phyloP scores from a whole-genome alignment of 2,797 vertebrate genomes.

The Eremophila alpestris region DNA sequence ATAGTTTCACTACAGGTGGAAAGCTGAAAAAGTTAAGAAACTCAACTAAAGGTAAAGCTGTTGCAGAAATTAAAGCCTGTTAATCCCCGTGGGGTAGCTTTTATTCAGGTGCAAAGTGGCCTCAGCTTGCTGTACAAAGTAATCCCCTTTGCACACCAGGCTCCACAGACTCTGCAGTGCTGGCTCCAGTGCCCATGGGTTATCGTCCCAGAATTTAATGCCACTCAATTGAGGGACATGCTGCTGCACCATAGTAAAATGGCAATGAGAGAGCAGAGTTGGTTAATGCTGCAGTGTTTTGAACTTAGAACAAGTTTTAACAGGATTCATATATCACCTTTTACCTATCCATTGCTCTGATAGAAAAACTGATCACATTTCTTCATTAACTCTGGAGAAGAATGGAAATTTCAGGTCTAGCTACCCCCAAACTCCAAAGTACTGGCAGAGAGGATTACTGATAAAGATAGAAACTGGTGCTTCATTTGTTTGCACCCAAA shows the following conservation, averaged over 20 bases:
- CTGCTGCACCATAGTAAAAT: background rate
- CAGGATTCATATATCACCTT: slow-evolving; percentile 13
- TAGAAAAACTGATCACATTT: slow-evolving; percentile 3
- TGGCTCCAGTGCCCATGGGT: background rate
- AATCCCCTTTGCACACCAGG: slow-evolving; percentile 1
- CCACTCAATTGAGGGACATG: background rate
- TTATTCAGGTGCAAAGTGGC: background rate
- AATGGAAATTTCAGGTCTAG: slow-evolving; percentile 38
- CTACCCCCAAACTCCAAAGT: background rate
- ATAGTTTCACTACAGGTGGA: background rate
- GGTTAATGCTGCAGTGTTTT: slow-evolving; percentile 36
- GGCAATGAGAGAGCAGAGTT: background rate
- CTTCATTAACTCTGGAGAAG: slow-evolving; percentile 11
- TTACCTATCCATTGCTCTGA: background rate
- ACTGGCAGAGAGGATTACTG: background rate
- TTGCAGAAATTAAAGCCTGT: slow-evolving; percentile 21
- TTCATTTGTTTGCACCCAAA: background rate
- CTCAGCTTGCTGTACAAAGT: background rate
- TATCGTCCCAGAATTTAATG: slow-evolving; percentile 7
- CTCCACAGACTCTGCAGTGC: background rate
- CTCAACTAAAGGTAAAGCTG: background rate
- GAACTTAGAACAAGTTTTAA: slow-evolving; percentile 22
- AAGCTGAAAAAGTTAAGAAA: background rate
- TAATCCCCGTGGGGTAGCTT: background rate
- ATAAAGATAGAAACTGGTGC: background rate